Conservation (phyloP, 2,113 vertebrate genomes). For the Lycaon pictus region DNA sequence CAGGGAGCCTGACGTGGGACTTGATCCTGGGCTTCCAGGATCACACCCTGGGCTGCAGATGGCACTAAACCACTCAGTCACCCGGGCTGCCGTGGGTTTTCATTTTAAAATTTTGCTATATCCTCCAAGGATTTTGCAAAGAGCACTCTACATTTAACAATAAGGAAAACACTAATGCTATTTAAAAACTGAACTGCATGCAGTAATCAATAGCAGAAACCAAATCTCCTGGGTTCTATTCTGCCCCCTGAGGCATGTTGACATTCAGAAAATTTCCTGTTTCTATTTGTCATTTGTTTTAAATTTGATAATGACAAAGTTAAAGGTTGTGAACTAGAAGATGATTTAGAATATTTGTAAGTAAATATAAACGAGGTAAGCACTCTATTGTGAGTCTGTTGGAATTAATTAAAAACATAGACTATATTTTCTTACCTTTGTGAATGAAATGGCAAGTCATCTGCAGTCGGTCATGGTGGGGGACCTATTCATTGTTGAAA, state of each 20-base stretch:
- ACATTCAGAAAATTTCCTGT: neutral
- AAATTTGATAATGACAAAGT: slow-evolving; percentile 25
- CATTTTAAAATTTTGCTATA: slow-evolving; percentile 8
- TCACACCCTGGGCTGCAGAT: no score
- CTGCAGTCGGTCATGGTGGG: slow-evolving; percentile 73
- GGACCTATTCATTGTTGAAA: slow-evolving; percentile 74
- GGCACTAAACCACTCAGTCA: no score
- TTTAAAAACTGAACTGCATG: neutral
- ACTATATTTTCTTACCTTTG: slow-evolving; percentile 80
- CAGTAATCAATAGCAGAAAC: neutral
- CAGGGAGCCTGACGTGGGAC: no score
- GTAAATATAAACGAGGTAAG: slow-evolving; percentile 15
- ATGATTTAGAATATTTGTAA: slow-evolving; percentile 10
- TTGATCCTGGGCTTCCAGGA: no score
- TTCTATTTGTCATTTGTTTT: slow-evolving; percentile 62
- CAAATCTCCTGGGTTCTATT: neutral
- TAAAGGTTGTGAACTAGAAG: neutral
- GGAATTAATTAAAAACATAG: neutral
- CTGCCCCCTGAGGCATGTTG: neutral
- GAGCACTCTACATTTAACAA: neutral
- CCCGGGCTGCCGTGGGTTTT: neutral
- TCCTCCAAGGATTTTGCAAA: neutral
- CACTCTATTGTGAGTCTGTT: neutral
- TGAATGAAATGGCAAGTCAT: slow-evolving; percentile 81
- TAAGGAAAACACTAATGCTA: neutral